A percentile compares a stretch with the other conserved stretches of the same genome.
Conservation (phyloP, 2,797 vertebrate species). For the Sitta carolinensis region DNA sequence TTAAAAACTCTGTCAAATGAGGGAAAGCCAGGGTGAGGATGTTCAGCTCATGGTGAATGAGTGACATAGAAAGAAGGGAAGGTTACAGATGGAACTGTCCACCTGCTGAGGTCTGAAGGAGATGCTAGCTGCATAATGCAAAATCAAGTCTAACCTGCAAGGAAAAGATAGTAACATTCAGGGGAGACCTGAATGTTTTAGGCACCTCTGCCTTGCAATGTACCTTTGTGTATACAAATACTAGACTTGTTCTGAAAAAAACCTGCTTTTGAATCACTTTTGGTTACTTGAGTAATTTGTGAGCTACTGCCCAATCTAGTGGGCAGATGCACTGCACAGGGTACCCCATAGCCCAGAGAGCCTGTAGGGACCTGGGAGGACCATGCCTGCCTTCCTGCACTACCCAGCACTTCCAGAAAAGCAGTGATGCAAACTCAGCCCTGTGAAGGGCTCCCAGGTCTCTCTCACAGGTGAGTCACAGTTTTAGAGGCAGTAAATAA, state of each 20-base stretch:
- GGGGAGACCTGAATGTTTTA: not conserved
- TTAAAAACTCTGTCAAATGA: not conserved
- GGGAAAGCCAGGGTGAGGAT: not conserved
- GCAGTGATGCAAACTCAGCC: not conserved
- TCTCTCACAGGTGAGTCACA: not conserved
- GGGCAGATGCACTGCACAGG: not conserved
- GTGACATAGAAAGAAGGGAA: not conserved
- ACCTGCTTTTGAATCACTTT: not conserved
- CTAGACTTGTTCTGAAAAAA: not conserved
- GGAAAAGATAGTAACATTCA: not conserved
- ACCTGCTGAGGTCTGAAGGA: not conserved
- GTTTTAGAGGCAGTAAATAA: not conserved
- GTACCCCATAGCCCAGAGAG: no score
- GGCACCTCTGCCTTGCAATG: not conserved
- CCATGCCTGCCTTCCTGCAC: not conserved
- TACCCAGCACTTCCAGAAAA: not conserved
- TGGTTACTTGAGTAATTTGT: not conserved
- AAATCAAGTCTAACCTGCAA: not conserved
- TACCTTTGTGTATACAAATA: not conserved
- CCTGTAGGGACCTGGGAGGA: not conserved
- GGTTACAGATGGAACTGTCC: not conserved
- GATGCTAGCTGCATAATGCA: not conserved
- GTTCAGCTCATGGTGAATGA: not conserved
- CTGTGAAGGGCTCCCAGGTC: not conserved
- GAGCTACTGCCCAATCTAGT: not conserved